Evolutionary conservation across 2,888 invertebrate genomes (phyloP).

Genomic region (Watsonalla cultraria): DNA sequence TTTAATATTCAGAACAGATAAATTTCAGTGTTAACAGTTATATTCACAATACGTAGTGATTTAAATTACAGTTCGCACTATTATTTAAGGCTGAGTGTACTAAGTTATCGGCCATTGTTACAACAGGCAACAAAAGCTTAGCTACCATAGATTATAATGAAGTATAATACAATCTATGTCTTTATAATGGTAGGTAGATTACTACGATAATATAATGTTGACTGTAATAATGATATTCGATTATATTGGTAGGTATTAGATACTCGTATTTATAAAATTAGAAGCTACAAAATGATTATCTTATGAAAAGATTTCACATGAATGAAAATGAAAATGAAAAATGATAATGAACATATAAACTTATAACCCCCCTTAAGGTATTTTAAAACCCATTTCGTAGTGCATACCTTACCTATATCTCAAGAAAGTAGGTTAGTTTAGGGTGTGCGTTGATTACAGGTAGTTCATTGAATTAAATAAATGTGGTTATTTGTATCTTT

Average conservation of each 20-base stretch:
- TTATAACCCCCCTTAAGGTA: too few species aligned
- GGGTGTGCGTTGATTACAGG: too few species aligned
- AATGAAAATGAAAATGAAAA: too few species aligned
- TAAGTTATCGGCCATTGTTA: conserved; percentile 20
- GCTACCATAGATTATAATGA: conserved; percentile 20
- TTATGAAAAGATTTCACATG: too few species aligned
- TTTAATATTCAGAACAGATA: neutral
- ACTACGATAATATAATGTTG: neutral
- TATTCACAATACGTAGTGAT: neutral
- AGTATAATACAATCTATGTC: conserved; percentile 6
- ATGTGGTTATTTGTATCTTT: too few species aligned
- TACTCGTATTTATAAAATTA: neutral
- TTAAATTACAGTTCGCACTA: neutral
- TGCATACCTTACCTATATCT: too few species aligned
- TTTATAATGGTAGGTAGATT: neutral
- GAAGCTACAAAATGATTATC: neutral
- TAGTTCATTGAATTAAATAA: too few species aligned
- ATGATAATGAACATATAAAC: too few species aligned
- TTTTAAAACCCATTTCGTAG: too few species aligned
- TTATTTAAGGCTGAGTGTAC: conserved; percentile 10
- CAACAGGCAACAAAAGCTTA: conserved; percentile 17
- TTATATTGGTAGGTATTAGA: neutral
- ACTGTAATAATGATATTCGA: neutral
- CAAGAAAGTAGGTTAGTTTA: too few species aligned
- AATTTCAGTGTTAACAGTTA: neutral